Base-by-base conservation (phyloP, 1,140 invertebrate species). In the Orchesella cincta region DNA sequence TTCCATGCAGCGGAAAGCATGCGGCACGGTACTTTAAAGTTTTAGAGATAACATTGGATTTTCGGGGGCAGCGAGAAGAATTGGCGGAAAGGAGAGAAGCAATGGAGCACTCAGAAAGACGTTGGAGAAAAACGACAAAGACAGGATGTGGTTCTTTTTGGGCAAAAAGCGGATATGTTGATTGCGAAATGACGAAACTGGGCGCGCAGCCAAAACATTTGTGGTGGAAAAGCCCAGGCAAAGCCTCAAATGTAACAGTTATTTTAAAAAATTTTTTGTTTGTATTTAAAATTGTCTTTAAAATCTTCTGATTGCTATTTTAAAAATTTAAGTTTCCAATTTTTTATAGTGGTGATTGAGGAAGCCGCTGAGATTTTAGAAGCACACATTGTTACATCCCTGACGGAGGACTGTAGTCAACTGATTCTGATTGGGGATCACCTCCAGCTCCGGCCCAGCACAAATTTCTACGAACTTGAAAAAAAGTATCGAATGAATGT, bases 111-210 rank as follows among this genome's bases (percentile, higher is more conserved):
- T 36, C 20, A n/a, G 18, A 80, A 83, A 51, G 62, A 83, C 57
- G 86, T 87, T 78, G 81, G 85, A 57, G 78, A 84, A 71, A 81
- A 87, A 28, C 76, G 81, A 28, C 77, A 84, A 73, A 83, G 85
- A n/a, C 79, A 81, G 72, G 83, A 87, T 81, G 78, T 83, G 18
- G 52, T 73, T 0, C 34, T 82, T n/a, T 76, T 82, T 8, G 29
- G 46, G 12, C 28, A n/a, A n/a, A n/a, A 54, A 0, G 46, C 81
- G 34, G 82, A 86, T 76, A 85, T 93, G 20, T 83, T 94, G n/a
- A n/a, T n/a, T n/a, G n/a, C 36, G 93, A 91, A 16, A 90, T 94
- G 88, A 94, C 93, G 0, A 94, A 92, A 1, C 92, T 91, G 16
- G 91, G 89, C 62, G 92, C 92, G 0, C 92, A 92, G 3, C 88